Base-by-base conservation (phyloP, 1,140 invertebrate genomes). In the Belonocnema kinseyi region DNA sequence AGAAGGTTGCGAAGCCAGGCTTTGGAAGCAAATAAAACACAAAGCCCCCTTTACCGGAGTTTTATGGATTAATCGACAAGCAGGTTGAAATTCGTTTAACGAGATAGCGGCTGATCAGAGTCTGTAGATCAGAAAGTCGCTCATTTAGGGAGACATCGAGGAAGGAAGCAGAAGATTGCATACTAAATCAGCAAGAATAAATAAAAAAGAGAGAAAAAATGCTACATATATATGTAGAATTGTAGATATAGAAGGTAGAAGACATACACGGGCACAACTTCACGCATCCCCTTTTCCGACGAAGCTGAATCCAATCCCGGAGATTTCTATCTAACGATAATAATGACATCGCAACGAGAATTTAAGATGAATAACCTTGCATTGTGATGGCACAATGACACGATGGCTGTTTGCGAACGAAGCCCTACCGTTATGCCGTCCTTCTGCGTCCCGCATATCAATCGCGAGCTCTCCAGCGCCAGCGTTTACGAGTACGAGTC, bases 331-430 rank as follows among this genome's bases (percentile, higher is more conserved):
- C 89, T 85, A 87, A 83, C 86, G 88, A 90, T 90, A 89, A 87
- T 89, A 90, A 90, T 90, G 89, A 90, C 88, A 88, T 87, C 85
- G 88, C 86, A 84, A 86, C 84, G 83, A 89, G 89, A 90, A 90
- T 90, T 88, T 88, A 84, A 87, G 89, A 91, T 90, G 88, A 89
- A 91, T 91, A 91, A 91, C 89, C 90, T 89, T 89, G 89, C 90
- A 90, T 90, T 90, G 89, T 89, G 89, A 87, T 88, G 89, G 89
- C 87, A 88, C 88, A 89, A 90, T 89, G 89, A 90, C 89, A 88
- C 86, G 85, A 86, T 82, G 82, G 83, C 85, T 87, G 87, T 88
- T 89, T 87, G 88, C 86, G 81, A 90, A 84, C 84, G 85, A 82
- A 86, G 86, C 78, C 84, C 83, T 89, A 87, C 90, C 90, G 90